phyloP scores from a whole-genome alignment of 2,888 invertebrate genomes.

The Metopia argyrocephala region DNA sequence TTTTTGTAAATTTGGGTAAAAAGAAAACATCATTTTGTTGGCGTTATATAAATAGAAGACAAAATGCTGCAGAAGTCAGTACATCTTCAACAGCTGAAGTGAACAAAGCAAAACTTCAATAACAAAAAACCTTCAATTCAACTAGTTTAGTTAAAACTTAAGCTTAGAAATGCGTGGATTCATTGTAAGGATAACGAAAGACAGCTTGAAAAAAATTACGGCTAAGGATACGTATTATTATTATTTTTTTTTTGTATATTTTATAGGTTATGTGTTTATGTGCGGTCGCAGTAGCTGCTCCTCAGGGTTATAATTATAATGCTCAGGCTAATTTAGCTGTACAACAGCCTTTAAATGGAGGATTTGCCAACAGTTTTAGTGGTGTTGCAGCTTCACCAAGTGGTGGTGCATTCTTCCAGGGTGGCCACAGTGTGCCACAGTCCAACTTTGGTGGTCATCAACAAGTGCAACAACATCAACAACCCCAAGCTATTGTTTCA shows the following conservation, averaged over 20 bases:
- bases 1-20: constrained; percentile 52
- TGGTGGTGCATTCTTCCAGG: constrained; percentile 30
- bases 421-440: constrained; percentile 49
- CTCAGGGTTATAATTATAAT: constrained; percentile 77
- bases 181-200: constrained; percentile 71
- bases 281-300: constrained; percentile 73
- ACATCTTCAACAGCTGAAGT: constrained; percentile 65
- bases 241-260: constrained; percentile 22
- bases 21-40: constrained; percentile 2
- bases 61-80: constrained; percentile 70
- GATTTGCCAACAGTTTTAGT: constrained; percentile 10
- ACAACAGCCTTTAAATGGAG: constrained; percentile 28
- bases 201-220: not conserved
- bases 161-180: constrained; percentile 77
- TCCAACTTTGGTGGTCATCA: constrained; percentile 67
- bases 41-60: constrained; percentile 71
- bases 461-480: constrained; percentile 64
- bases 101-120: constrained; percentile 66
- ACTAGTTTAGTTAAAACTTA: constrained; percentile 68
- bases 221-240: not conserved
- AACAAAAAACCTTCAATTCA: constrained; percentile 60
- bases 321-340: constrained; percentile 50
- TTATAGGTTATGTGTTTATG: constrained; percentile 74
- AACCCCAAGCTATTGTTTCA: constrained; percentile 72
- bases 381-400: not conserved